Percentiles rank a stretch among this genome's conserved stretches.
Conservation (phyloP, 2,888 invertebrate genomes). For the Marasmarcha lunaedactyla region DNA sequence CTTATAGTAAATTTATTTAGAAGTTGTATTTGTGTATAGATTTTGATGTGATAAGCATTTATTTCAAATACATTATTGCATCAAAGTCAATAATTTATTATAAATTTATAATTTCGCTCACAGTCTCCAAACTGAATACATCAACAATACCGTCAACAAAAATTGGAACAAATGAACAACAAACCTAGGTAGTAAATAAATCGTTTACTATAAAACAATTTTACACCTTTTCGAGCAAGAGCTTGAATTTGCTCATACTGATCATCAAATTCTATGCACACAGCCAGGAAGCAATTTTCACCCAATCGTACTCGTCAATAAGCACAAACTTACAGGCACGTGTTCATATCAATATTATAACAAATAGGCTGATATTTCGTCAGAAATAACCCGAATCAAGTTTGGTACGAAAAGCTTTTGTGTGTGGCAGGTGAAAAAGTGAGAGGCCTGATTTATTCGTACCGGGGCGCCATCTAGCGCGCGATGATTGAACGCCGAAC, state of each 20-base stretch:
- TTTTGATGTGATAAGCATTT: no score
- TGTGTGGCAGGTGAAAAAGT: slow-evolving; percentile 71
- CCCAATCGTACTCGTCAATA: slow-evolving; percentile 64
- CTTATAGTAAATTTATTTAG: no score
- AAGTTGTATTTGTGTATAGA: no score
- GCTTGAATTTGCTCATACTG: neutral
- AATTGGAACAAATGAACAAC: no score
- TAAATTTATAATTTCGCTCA: no score
- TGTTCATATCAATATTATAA: slow-evolving; percentile 67
- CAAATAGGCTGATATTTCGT: slow-evolving; percentile 70
- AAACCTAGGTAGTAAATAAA: no score
- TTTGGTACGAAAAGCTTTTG: slow-evolving; percentile 50
- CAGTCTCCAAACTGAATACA: no score
- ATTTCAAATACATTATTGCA: no score
- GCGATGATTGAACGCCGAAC: slow-evolving; percentile 63
- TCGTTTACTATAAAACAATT: no score
- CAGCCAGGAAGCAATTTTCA: slow-evolving; percentile 63
- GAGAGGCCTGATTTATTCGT: slow-evolving; percentile 66
- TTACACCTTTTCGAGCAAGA: neutral
- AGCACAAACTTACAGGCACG: slow-evolving; percentile 64
- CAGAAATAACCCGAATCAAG: slow-evolving; percentile 70
- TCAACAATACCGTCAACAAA: no score
- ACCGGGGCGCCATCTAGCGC: slow-evolving; percentile 62
- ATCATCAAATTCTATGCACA: slow-evolving; percentile 52
- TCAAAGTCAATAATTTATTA: no score